phyloP scores from a whole-genome alignment of 1,140 invertebrate species.

The Drosophila kepulauana region DNA sequence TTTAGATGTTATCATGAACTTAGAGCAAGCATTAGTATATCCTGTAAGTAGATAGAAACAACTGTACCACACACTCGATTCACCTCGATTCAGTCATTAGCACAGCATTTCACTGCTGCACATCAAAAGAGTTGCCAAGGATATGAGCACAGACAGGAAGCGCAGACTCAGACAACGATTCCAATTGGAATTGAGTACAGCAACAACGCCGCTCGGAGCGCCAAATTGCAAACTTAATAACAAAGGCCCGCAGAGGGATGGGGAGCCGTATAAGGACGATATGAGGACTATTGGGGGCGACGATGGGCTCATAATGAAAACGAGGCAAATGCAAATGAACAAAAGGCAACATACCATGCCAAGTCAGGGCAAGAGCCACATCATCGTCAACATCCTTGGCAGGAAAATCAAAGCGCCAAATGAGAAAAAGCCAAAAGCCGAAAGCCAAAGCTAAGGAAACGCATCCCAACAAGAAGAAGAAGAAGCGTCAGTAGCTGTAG shows the following conservation, averaged over 20 bases:
- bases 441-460: conserved; percentile 72
- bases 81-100: conserved; percentile 36
- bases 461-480: conserved; percentile 32
- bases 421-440: conserved; percentile 56
- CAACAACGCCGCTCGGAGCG: conserved; percentile 31
- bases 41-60: not conserved
- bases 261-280: conserved; percentile 11
- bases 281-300: conserved; percentile 31
- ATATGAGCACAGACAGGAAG: conserved; percentile 50
- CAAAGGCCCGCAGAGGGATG: conserved; percentile 32
- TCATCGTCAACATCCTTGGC: conserved; percentile 64
- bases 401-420: conserved; percentile 77
- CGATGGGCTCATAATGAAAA: conserved; percentile 71
- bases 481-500: conserved; percentile 6
- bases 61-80: conserved; percentile 22
- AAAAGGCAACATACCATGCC: conserved; percentile 61
- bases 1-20: conserved; percentile 24
- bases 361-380: conserved; percentile 27
- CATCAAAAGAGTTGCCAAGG: conserved; percentile 70
- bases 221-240: conserved; percentile 71
- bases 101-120: conserved; percentile 24
- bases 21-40: not conserved
- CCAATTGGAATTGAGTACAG: not conserved
- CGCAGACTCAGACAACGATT: conserved; percentile 19
- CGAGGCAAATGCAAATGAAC: conserved; percentile 77